Evolutionary conservation across 2,888 invertebrate species (phyloP).

Genomic region (Sinodicranocentrus sp.): DNA sequence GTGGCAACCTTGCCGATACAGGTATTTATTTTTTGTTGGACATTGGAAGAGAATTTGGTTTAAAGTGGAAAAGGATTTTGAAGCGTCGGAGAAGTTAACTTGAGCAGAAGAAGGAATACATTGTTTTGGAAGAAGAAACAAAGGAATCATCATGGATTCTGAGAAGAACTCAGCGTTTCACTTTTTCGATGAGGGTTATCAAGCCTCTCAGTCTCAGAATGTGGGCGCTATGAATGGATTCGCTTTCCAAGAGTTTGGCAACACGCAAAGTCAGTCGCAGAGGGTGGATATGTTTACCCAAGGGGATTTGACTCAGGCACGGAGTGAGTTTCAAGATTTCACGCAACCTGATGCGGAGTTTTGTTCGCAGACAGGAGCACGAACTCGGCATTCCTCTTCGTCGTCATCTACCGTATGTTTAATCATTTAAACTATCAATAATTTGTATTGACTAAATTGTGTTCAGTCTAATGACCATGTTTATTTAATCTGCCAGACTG

Average conservation of each 20-base stretch:
- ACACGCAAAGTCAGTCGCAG: constrained; percentile 61
- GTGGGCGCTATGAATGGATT: constrained; percentile 35
- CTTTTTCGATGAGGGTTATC: constrained; percentile 43
- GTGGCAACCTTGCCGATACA: too few species aligned
- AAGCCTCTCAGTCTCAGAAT: constrained; percentile 23
- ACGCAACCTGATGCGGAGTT: constrained; percentile 53
- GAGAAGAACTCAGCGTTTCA: constrained; percentile 28
- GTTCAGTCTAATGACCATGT: neutral
- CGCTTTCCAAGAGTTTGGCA: constrained; percentile 44
- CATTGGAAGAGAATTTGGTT: too few species aligned
- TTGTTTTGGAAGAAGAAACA: neutral
- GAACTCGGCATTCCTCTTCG: constrained; percentile 23
- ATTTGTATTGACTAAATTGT: neutral
- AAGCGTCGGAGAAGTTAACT: neutral
- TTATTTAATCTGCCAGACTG: constrained; percentile 31
- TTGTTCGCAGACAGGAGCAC: constrained; percentile 34
- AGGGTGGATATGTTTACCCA: constrained; percentile 73
- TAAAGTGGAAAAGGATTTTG: too few species aligned
- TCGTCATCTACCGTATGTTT: constrained; percentile 29
- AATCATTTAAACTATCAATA: neutral
- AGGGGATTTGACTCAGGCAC: constrained; percentile 64
- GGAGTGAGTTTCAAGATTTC: constrained; percentile 58
- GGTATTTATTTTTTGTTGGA: too few species aligned
- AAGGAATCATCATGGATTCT: constrained; percentile 29
- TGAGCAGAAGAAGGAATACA: neutral